Conservation (phyloP, 2,113 vertebrate species). For the Todiramphus saurophagus region DNA sequence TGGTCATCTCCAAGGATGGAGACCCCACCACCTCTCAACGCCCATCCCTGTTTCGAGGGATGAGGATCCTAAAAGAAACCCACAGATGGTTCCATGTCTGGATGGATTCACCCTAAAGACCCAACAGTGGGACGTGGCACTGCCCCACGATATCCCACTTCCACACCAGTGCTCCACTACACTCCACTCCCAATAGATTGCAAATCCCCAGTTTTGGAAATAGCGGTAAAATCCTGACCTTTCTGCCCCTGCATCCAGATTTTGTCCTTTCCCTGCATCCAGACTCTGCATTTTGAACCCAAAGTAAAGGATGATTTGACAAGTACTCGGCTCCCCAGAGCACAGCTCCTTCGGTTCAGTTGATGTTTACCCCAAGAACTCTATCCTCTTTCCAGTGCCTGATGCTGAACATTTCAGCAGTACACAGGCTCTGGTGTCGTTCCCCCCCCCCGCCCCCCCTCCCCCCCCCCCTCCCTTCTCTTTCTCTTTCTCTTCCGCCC, state of each 20-base stretch:
- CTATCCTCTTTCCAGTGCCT: not conserved
- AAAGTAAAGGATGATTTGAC: not conserved
- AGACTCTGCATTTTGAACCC: not conserved
- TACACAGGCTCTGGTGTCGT: not conserved
- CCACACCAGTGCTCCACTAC: rapidly evolving
- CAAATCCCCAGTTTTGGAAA: rapidly evolving
- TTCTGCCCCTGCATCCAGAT: not conserved
- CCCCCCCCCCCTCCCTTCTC: too few species aligned
- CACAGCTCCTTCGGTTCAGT: rapidly evolving
- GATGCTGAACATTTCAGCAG: too few species aligned
- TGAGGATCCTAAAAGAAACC: not conserved
- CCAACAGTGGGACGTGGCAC: not conserved
- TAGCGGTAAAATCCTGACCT: not conserved
- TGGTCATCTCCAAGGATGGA: not conserved
- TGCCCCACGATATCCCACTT: rapidly evolving
- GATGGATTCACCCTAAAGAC: not conserved
- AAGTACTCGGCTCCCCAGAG: too few species aligned
- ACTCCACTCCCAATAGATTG: rapidly evolving
- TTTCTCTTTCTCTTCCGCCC: too few species aligned
- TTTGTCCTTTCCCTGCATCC: not conserved
- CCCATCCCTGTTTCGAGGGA: not conserved
- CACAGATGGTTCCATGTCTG: not conserved
- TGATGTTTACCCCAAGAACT: not conserved
- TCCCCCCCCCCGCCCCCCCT: too few species aligned
- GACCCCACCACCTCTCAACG: rapidly evolving